phyloP scores from a whole-genome alignment of 1,140 invertebrate species.

The Nephotettix cincticeps region DNA sequence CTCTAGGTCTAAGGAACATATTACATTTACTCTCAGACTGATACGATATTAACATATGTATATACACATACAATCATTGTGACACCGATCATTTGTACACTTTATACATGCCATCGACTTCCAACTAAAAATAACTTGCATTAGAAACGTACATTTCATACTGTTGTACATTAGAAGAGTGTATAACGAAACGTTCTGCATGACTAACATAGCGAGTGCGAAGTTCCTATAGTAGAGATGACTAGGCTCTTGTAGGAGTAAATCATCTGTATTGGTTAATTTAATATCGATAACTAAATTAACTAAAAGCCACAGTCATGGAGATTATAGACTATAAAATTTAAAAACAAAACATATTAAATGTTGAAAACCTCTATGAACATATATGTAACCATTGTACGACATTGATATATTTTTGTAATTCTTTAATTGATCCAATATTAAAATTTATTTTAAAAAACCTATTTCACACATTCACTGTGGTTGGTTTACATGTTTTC shows the following conservation, averaged over 20 bases:
- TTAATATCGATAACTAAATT: not conserved
- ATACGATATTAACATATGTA: not conserved
- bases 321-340: not conserved
- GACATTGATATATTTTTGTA: no score
- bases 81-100: not conserved
- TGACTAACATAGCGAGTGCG: constrained; percentile 17
- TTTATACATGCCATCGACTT: constrained; percentile 12
- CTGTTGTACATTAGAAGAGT: not conserved
- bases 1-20: constrained; percentile 17
- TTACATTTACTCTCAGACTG: constrained; percentile 2
- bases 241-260: not conserved
- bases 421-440: no score
- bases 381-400: no score
- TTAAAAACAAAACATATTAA: not conserved
- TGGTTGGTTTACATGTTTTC: not conserved
- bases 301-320: constrained; percentile 8
- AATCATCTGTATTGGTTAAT: constrained; percentile 1
- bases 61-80: constrained; percentile 8
- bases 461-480: no score
- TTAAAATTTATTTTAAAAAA: no score
- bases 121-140: not conserved
- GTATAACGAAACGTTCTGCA: not conserved
- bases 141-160: not conserved
- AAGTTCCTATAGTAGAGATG: constrained; percentile 9
- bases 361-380: no score